These are phyloP conservation scores for Drosophila suboccidentalis DNA, from an alignment of 2,888 invertebrate species.

Conservation along the genomic window DNA sequence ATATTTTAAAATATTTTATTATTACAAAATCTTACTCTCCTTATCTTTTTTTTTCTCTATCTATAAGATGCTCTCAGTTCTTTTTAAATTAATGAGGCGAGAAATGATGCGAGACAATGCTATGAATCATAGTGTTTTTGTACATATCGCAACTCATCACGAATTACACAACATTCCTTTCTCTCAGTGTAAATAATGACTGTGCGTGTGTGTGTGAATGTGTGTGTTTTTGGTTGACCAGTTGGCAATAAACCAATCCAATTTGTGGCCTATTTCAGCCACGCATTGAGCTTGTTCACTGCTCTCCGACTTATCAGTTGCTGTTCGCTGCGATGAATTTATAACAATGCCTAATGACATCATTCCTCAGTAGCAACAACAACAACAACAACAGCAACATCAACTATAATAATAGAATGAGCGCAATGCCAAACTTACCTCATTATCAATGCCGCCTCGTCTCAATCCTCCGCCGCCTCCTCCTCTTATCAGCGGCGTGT, in stretches of 20 bases:
- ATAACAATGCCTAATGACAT: slow-evolving; percentile 70
- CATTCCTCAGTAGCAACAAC: slow-evolving; percentile 35
- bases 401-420: slow-evolving; percentile 38
- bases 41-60: no score
- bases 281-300: slow-evolving; percentile 14
- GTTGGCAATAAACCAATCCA: slow-evolving; percentile 37
- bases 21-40: not conserved
- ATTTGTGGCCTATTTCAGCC: slow-evolving; percentile 55
- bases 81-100: not conserved
- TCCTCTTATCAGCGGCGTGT: slow-evolving; percentile 59
- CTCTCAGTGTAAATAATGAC: slow-evolving; percentile 32
- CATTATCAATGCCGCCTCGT: slow-evolving; percentile 68
- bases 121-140: slow-evolving; percentile 4
- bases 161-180: slow-evolving; percentile 2
- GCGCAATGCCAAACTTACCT: slow-evolving; percentile 78
- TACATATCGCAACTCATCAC: slow-evolving; percentile 8
- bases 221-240: slow-evolving; percentile 41
- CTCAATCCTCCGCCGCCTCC: slow-evolving; percentile 1
- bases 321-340: slow-evolving; percentile 26
- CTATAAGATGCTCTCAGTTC: not conserved
- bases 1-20: not conserved
- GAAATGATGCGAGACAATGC: slow-evolving; percentile 6
- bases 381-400: slow-evolving; percentile 2
- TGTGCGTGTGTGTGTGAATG: slow-evolving; percentile 17
- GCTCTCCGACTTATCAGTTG: slow-evolving; percentile 28